Evolutionary conservation across 2,113 vertebrate species (phyloP).

Genomic region (Gobiocypris rarus): DNA sequence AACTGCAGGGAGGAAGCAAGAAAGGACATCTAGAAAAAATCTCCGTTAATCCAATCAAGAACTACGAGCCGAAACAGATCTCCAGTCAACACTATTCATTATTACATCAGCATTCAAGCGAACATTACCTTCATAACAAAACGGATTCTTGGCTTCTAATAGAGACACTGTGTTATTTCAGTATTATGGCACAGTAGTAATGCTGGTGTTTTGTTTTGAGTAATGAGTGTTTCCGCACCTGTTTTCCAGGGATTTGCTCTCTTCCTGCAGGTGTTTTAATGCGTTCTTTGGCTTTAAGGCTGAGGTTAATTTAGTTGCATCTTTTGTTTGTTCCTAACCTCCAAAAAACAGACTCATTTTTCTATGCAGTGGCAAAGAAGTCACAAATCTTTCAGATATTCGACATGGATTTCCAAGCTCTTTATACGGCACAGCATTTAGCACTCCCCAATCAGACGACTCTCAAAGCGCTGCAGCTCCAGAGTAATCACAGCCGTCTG

Average conservation of each 20-base stretch:
- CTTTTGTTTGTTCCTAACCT: constrained; percentile 17
- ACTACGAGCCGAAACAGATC: constrained; percentile 4
- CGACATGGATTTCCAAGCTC: not conserved
- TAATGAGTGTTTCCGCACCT: not conserved
- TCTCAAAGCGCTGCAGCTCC: not conserved
- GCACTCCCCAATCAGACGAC: constrained; percentile 11
- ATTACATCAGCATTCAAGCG: not conserved
- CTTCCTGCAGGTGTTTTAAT: not conserved
- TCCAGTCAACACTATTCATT: constrained; percentile 46
- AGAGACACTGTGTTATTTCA: not conserved
- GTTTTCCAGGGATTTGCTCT: not conserved
- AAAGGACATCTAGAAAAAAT: constrained; percentile 62
- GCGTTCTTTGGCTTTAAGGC: not conserved
- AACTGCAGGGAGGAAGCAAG: constrained; percentile 58
- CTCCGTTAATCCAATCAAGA: constrained; percentile 70
- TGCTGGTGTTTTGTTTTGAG: not conserved
- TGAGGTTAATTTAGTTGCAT: not conserved
- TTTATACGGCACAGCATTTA: not conserved
- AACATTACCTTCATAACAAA: not conserved
- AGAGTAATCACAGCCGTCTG: constrained; percentile 35
- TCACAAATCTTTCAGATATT: constrained; percentile 16
- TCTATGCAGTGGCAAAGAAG: not conserved
- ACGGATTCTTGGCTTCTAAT: constrained; percentile 25
- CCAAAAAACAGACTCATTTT: not conserved
- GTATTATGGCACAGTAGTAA: not conserved